These are phyloP conservation scores for Cyprinus carpio DNA, from an alignment of 2,113 vertebrate genomes.

Conservation along the genomic window DNA sequence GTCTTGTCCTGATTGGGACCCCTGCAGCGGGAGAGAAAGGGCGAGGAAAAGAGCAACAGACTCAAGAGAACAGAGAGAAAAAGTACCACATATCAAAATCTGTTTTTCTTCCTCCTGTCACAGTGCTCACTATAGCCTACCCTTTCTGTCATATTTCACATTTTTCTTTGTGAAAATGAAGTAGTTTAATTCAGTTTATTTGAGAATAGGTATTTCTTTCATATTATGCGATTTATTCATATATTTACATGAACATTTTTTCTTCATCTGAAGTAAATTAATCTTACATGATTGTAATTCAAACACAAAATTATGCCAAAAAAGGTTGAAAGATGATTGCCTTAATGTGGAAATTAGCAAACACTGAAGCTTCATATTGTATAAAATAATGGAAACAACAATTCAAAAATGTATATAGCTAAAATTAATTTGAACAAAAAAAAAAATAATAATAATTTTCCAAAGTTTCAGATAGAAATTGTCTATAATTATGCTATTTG, in stretches of 20 bases:
- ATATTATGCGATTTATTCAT: not conserved
- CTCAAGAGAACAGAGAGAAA: slow-evolving; percentile 3
- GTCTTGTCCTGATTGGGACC: slow-evolving; percentile 26
- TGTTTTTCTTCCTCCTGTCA: slow-evolving; percentile 28
- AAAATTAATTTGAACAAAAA: not conserved
- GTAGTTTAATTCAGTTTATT: not conserved
- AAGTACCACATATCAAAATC: slow-evolving; percentile 28
- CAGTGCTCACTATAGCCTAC: not conserved
- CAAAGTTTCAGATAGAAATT: not conserved
- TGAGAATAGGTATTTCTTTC: not conserved
- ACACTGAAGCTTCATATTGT: too few species aligned
- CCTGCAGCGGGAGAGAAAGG: slow-evolving; percentile 29
- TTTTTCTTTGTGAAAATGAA: not conserved
- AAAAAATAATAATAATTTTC: too few species aligned
- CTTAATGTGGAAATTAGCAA: too few species aligned
- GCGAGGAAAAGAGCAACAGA: slow-evolving; percentile 32
- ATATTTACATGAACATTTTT: not conserved
- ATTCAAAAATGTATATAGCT: not conserved
- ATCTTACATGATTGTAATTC: not conserved
- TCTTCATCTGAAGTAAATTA: not conserved
- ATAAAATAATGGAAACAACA: too few species aligned
- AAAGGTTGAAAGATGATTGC: too few species aligned
- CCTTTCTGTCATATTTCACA: slow-evolving; percentile 14
- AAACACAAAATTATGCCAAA: not conserved
- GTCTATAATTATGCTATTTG: slow-evolving; percentile 22